These are phyloP conservation scores for Larimichthys polyactis DNA, from an alignment of 2,113 vertebrate species.

Conservation along the genomic window DNA sequence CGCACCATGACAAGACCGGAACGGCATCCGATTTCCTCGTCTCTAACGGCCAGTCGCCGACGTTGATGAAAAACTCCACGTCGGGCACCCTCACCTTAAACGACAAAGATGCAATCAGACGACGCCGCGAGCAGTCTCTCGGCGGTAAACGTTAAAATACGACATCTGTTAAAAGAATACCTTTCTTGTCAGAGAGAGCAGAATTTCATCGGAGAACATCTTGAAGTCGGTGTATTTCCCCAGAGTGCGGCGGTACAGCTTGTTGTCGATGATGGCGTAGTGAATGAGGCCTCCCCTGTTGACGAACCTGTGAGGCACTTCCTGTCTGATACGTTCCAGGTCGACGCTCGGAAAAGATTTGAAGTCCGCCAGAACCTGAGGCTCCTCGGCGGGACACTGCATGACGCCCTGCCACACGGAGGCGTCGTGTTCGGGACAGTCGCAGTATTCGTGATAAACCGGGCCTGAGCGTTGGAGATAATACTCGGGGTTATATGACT, in stretches of 20 bases:
- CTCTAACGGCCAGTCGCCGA: constrained; percentile 95
- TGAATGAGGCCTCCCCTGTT: constrained; percentile 91
- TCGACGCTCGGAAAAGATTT: constrained; percentile 87
- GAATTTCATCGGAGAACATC: constrained; percentile 96
- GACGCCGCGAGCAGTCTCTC: neutral
- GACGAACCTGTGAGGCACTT: constrained; percentile 89
- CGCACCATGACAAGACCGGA: constrained; percentile 94
- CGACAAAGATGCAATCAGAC: neutral
- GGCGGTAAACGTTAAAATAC: neutral
- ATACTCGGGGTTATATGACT: neutral
- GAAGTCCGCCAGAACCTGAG: constrained; percentile 89
- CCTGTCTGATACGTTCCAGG: constrained; percentile 87
- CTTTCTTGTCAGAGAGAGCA: constrained; percentile 93
- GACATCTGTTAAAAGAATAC: constrained; percentile 66
- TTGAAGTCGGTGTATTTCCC: constrained; percentile 98
- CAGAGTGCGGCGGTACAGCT: constrained; percentile 87
- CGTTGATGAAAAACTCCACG: constrained; percentile 93
- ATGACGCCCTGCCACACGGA: constrained; percentile 84
- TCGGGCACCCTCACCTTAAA: constrained; percentile 90
- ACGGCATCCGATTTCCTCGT: constrained; percentile 83
- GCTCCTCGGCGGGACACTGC: constrained; percentile 87
- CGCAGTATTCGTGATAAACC: constrained; percentile 93
- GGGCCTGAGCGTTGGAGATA: constrained; percentile 80
- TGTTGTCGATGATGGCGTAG: constrained; percentile 89
- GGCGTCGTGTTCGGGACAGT: constrained; percentile 87